Conservation (phyloP, 2,888 invertebrate genomes). For the Lymantria monacha region DNA sequence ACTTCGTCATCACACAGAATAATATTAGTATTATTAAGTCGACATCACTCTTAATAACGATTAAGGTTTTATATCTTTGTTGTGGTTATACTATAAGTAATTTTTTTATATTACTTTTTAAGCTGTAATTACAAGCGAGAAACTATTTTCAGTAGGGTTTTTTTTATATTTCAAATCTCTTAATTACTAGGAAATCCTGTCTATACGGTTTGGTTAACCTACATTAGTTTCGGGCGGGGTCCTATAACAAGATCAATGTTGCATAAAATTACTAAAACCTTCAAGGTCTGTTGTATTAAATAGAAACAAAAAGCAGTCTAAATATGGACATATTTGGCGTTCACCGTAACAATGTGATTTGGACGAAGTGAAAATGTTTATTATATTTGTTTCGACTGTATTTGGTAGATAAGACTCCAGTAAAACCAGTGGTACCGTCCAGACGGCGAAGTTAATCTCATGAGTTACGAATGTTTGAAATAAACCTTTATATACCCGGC, state of each 20-base stretch:
- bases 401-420: constrained; percentile 1
- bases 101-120: too few relatives aligned
- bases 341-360: constrained; percentile 15
- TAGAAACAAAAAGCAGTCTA: constrained; percentile 20
- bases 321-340: constrained; percentile 15
- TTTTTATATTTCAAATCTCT: not conserved
- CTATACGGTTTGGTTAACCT: constrained; percentile 14
- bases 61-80: too few relatives aligned
- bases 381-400: not conserved
- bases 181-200: constrained; percentile 28
- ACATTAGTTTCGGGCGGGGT: constrained; percentile 20
- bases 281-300: constrained; percentile 9
- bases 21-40: too few relatives aligned
- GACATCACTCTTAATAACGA: too few relatives aligned
- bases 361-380: not conserved
- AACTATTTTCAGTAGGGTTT: not conserved
- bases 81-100: too few relatives aligned
- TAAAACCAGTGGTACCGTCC: too few relatives aligned
- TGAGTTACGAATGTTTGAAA: too few relatives aligned
- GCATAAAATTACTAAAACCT: constrained; percentile 24
- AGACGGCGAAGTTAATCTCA: too few relatives aligned
- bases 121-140: not conserved
- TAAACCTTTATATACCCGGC: too few relatives aligned
- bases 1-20: too few relatives aligned
- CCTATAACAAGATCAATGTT: constrained; percentile 20